Conservation (phyloP, 2,113 vertebrate genomes). For the Aegypius monachus region DNA sequence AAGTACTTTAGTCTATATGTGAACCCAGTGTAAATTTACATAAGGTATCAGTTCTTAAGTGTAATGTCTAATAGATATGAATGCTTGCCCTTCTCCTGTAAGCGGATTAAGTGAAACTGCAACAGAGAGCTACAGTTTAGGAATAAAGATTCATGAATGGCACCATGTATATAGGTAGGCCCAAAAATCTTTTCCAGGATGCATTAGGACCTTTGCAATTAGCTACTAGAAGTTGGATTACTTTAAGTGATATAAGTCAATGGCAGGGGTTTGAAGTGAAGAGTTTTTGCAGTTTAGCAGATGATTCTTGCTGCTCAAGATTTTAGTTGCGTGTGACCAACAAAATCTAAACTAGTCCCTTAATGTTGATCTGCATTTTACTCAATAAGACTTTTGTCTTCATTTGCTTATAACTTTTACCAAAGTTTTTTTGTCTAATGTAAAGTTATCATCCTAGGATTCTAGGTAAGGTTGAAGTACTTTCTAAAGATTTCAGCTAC, state of each 20-base stretch:
- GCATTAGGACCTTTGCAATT: background rate
- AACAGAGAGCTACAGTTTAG: background rate
- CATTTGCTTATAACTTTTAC: background rate
- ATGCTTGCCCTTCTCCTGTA: background rate
- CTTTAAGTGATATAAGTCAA: background rate
- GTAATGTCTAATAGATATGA: background rate
- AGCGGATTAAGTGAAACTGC: background rate
- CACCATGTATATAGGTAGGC: background rate
- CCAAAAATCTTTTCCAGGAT: background rate
- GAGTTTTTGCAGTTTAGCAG: background rate
- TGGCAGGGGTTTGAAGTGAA: background rate
- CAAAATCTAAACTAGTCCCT: background rate
- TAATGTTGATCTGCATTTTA: background rate
- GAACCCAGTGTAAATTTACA: background rate
- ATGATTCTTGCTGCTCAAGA: background rate
- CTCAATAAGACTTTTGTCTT: background rate
- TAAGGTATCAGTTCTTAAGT: background rate
- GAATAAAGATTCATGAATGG: background rate
- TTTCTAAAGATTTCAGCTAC: background rate
- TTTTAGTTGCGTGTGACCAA: background rate
- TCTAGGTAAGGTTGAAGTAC: background rate
- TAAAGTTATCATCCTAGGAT: background rate
- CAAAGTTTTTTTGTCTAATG: background rate
- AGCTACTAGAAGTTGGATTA: background rate
- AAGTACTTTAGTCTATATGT: background rate